Evolutionary conservation across 1,140 invertebrate species (phyloP), one percentile per base, ranked within the genome.

Genomic region (Augochlora pura): DNA sequence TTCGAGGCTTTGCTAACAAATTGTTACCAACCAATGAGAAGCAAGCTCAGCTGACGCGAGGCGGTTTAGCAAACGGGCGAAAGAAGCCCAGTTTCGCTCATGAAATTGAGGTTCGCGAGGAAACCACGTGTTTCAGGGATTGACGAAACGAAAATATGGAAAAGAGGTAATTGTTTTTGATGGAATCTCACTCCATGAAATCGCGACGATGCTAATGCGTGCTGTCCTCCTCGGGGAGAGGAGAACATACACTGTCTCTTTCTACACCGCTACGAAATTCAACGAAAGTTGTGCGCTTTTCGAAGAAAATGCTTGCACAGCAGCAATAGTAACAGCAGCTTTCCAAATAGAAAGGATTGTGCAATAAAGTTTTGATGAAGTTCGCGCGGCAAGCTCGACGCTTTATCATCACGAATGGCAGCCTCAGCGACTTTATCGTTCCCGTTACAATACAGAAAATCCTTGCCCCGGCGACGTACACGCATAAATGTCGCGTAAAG

Each of bases 361-460:
- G 76, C 54, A 39, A 77, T 78, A 78, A 78, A 78, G 76, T 72
- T 78, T 72, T 72, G 68, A 78, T 78, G 70, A 78, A 78, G 23
- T 72, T 78, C 38, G 46, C 59, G 59, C 49, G 49, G 60, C 38
- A 38, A 42, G 46, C 39, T 32, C 59, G 68, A 52, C 60, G 60
- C 59, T 78, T 72, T 78, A 78, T 72, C 69, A 78, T 78, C 49
- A 38, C 54, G 18, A 72, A 78, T 49, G 9, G 25, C 59, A 14
- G 21, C 18, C 54, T 18, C 21, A 7, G 27, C 46, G 18, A 59
- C 64, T 72, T 78, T 72, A 78, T 72, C 60, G 68, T 57, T 27
- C 60, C 60, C 38, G 32, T 65, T 64, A 78, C 69, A 54, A 78
- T 42, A 38, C 49, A 78, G 46, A 52, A 64, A 72, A 78, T 78